These are phyloP conservation scores for Corydoras sp. DNA, from an alignment of 2,113 vertebrate species.

Conservation along the genomic window DNA sequence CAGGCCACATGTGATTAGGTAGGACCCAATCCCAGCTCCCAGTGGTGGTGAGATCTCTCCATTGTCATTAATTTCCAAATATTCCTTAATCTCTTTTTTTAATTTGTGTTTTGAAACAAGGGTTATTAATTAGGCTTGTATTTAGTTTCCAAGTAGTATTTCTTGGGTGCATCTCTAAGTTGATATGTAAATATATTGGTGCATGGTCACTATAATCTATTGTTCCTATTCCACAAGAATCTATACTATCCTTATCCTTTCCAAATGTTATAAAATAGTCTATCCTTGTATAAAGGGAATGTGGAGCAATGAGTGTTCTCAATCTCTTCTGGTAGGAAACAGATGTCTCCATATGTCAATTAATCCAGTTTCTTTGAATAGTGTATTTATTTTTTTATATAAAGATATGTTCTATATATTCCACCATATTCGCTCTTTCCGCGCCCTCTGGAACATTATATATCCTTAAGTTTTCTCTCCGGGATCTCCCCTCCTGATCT, in stretches of 20 bases:
- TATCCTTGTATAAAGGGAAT: conserved; percentile 1
- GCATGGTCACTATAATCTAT: conserved; percentile 24
- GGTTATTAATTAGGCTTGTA: neutral
- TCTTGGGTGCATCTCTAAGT: neutral
- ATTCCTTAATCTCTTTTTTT: neutral
- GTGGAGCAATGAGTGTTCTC: conserved; percentile 13
- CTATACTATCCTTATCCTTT: conserved; percentile 15
- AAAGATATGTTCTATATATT: conserved; percentile 2
- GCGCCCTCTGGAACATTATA: too few species aligned
- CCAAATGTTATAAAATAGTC: conserved; percentile 1
- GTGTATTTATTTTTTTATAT: conserved; percentile 12
- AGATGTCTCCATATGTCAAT: conserved; percentile 21
- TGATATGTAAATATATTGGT: conserved; percentile 8
- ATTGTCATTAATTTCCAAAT: too few species aligned
- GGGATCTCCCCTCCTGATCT: too few species aligned
- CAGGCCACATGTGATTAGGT: too few species aligned
- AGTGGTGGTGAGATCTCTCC: conserved; percentile 5
- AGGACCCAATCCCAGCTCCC: too few species aligned
- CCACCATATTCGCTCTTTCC: too few species aligned
- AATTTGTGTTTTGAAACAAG: neutral
- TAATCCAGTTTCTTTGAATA: conserved; percentile 12
- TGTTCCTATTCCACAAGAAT: conserved; percentile 13
- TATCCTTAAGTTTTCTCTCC: too few species aligned
- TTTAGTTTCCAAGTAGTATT: conserved; percentile 4
- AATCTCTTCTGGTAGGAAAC: conserved; percentile 14